Evolutionary conservation across 1,140 invertebrate species (phyloP), one percentile per base, ranked within the genome.

Genomic region (Panagrolaimus sp.): DNA sequence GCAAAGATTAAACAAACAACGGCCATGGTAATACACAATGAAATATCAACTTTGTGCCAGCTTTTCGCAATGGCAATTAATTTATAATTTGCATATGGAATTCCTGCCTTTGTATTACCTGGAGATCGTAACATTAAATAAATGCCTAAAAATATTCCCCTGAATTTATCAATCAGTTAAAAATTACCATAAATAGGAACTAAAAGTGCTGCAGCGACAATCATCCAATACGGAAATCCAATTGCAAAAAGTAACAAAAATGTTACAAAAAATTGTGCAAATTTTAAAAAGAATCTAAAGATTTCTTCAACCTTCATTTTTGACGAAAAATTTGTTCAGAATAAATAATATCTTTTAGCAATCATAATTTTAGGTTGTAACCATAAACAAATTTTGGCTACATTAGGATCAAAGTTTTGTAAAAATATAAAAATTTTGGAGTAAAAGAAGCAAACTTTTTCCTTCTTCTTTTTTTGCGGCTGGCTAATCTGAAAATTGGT

Each of bases 171-270:
- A 28, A 9, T n/a, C 9, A 55, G 28, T 28, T 52, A 52, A 52
- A 52, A 14, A 21, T 55, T 12, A 55, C 52, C 52, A 28, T 58
- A 58, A 58, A 58, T 58, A 10, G 52, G 52, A 26, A 58, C 52
- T 28, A 58, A 58, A 58, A 58, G 10, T 6, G 52, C 52, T 28
- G 52, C 52, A 58, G 52, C 52, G 12, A 58, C 52, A 58, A 58
- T 28, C 52, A 58, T 58, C 52, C 52, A 58, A 24, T 58, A 58
- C 2, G 52, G 52, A 26, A 58, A 58, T 58, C 52, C 52, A 58
- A 58, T 58, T 12, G 21, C 10, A 28, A n/a, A 58, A 0, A 58
- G 21, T n/a, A 58, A 28, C 17, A 58, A 58, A 21, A 58, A 21
- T 12, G 21, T 58, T 1, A 58, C 52, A 58, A 58, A 12, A 17